Conservation (phyloP, 2,888 invertebrate species). For the Ormyrus rosae region DNA sequence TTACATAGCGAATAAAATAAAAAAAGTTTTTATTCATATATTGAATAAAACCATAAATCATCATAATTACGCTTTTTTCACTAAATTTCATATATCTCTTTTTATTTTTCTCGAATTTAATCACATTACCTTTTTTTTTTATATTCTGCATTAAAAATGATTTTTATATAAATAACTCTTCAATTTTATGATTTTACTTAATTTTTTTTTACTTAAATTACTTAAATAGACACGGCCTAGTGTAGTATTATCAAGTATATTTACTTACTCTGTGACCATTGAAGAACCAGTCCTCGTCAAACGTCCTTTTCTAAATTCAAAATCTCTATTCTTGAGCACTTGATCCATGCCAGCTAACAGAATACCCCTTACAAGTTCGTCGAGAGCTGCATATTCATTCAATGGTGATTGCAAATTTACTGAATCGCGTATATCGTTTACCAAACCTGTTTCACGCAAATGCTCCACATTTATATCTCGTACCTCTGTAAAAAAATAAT, state of each 20-base stretch:
- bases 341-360: conserved; percentile 80
- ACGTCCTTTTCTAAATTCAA: conserved; percentile 78
- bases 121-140: too few species aligned
- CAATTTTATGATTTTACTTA: too few species aligned
- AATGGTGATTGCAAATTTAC: conserved; percentile 69
- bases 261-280: conserved; percentile 78
- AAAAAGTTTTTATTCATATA: background rate
- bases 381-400: conserved; percentile 78
- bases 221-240: conserved; percentile 26
- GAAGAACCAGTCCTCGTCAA: conserved; percentile 76
- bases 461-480: conserved; percentile 79
- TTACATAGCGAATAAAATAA: background rate
- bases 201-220: too few species aligned
- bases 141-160: too few species aligned
- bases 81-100: too few species aligned
- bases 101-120: too few species aligned
- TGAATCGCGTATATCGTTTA: conserved; percentile 63
- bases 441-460: conserved; percentile 76
- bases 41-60: conserved; percentile 7
- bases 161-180: too few species aligned
- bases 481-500: conserved; percentile 74
- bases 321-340: conserved; percentile 76
- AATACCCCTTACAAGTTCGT: conserved; percentile 79
- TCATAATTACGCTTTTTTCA: too few species aligned
- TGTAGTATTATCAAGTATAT: conserved; percentile 42